phyloP scores from a whole-genome alignment of 92 coral and sea anemone genomes.

The Porites divaricata region DNA sequence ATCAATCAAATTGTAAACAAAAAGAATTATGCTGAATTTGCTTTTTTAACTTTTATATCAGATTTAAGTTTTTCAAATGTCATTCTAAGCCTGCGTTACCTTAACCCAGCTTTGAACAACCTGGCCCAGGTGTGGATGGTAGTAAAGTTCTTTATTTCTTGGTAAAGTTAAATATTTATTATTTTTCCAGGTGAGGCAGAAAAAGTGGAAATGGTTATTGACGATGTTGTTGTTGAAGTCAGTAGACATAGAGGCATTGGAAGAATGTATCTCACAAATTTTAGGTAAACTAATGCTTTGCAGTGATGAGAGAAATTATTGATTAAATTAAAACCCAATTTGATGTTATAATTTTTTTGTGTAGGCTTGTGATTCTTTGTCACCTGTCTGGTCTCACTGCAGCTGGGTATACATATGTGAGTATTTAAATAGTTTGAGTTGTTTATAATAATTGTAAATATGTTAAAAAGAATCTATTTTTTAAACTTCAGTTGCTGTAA shows the following conservation, averaged over 20 bases:
- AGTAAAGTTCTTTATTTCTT: background rate
- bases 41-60: too few species aligned
- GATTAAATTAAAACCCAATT: background rate
- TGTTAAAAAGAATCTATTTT: background rate
- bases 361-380: conserved; percentile 85
- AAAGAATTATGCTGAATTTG: too few species aligned
- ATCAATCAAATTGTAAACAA: too few species aligned
- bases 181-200: conserved; percentile 88
- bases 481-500: too few species aligned
- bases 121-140: background rate
- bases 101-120: too few species aligned
- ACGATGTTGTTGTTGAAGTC: conserved; percentile 95
- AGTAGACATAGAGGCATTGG: conserved; percentile 97
- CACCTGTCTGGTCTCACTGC: conserved; percentile 77
- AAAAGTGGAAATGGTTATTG: conserved; percentile 95
- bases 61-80: too few species aligned
- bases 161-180: background rate
- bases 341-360: conserved; percentile 1
- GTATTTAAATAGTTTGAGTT: background rate
- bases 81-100: too few species aligned
- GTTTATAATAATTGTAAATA: background rate
- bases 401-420: conserved; percentile 79
- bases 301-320: background rate
- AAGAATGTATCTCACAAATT: conserved; percentile 90
- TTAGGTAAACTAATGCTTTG: conserved; percentile 53